phyloP scores from a whole-genome alignment of 2,888 invertebrate species.

The Ptychoptera contaminata region DNA sequence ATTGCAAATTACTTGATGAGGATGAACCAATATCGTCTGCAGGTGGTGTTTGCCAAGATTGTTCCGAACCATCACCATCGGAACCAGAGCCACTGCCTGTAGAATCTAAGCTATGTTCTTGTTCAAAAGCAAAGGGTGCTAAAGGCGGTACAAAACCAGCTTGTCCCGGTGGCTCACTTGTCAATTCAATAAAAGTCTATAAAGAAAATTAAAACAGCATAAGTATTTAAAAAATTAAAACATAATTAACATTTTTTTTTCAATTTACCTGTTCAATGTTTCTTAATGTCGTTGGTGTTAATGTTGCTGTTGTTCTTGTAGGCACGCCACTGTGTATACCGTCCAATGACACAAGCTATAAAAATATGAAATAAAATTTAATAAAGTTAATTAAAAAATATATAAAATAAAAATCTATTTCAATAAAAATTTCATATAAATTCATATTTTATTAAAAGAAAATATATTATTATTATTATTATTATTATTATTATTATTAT shows the following conservation, averaged over 20 bases:
- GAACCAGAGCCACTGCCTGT: slow-evolving; percentile 29
- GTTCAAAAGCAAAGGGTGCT: slow-evolving; percentile 28
- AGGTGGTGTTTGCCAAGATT: slow-evolving; percentile 23
- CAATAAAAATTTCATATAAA: background rate
- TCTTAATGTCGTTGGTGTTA: slow-evolving; percentile 85
- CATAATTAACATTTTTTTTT: slow-evolving; percentile 6
- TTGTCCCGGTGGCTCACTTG: slow-evolving; percentile 64
- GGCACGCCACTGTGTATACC: slow-evolving; percentile 80
- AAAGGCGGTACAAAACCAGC: slow-evolving; percentile 87
- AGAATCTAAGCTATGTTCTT: slow-evolving; percentile 25
- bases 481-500: too few species aligned
- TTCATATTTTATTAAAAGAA: too few species aligned
- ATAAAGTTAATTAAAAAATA: slow-evolving; percentile 8
- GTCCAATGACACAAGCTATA: slow-evolving; percentile 70
- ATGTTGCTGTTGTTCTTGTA: slow-evolving; percentile 81
- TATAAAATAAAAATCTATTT: slow-evolving; percentile 1
- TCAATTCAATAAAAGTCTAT: slow-evolving; percentile 67
- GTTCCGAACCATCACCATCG: slow-evolving; percentile 26
- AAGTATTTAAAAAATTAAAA: background rate
- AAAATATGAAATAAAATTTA: slow-evolving; percentile 21
- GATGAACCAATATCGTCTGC: slow-evolving; percentile 3
- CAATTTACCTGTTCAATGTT: slow-evolving; percentile 58
- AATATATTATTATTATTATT: too few species aligned
- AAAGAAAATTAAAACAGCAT: background rate
- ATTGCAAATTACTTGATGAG: slow-evolving; percentile 17